Conservation (phyloP, 2,113 vertebrate species). For the Aptenodytes forsteri region DNA sequence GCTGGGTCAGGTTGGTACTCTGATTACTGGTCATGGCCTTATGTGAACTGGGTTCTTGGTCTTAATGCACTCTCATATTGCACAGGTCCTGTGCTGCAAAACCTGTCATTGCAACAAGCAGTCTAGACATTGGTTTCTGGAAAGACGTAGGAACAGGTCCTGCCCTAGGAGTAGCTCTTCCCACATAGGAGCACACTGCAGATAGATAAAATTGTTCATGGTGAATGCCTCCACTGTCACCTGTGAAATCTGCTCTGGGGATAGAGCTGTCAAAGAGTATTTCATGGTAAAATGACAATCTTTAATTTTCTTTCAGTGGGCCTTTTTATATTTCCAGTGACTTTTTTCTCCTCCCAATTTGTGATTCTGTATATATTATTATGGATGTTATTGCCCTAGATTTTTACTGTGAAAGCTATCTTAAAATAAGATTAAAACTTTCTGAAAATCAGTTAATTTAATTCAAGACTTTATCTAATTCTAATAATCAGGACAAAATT, state of each 20-base stretch:
- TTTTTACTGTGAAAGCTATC: neutral
- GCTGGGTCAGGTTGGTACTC: neutral
- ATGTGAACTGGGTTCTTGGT: neutral
- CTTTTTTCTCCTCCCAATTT: neutral
- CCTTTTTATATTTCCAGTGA: neutral
- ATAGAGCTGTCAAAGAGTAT: neutral
- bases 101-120: neutral
- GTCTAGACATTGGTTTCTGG: neutral
- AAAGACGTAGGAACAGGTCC: neutral
- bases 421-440: neutral
- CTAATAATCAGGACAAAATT: neutral
- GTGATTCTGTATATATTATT: neutral
- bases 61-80: neutral
- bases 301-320: neutral
- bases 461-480: neutral
- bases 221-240: neutral
- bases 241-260: neutral
- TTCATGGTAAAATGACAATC: neutral
- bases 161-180: neutral
- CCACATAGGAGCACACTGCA: neutral
- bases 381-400: neutral
- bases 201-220: neutral
- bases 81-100: neutral
- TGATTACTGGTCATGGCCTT: neutral
- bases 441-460: neutral